Percentiles rank a stretch among this genome's conserved stretches.
These are phyloP conservation scores for Ispidina lecontei DNA, from an alignment of 2,797 vertebrate species.

Conservation along the genomic window DNA sequence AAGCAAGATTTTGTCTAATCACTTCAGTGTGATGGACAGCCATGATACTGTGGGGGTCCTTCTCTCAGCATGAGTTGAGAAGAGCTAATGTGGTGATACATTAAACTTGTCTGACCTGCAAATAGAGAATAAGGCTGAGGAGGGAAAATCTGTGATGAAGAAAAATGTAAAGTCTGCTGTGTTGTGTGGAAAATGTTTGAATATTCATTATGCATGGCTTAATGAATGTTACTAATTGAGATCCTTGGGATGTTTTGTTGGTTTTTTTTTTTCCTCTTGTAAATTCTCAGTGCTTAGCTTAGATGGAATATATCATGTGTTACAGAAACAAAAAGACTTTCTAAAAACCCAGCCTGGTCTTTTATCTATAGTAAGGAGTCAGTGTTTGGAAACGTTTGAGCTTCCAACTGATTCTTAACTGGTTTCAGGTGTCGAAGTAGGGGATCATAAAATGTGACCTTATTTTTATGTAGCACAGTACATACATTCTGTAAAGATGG, in stretches of 20 bases:
- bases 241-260: background rate
- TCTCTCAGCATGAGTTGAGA: background rate
- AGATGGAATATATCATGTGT: background rate
- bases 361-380: background rate
- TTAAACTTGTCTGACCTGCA: constrained; percentile 7
- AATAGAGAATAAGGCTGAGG: background rate
- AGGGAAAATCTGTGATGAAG: background rate
- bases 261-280: background rate
- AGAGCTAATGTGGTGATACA: background rate
- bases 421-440: background rate
- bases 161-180: background rate
- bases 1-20: background rate
- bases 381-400: background rate
- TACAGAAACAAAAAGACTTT: background rate
- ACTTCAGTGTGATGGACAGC: background rate
- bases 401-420: background rate
- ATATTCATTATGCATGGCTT: background rate
- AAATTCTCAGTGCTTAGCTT: background rate
- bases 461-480: background rate
- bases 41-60: rapidly evolving
- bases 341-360: background rate
- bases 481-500: background rate
- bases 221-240: background rate
- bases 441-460: background rate
- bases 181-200: background rate